A percentile compares a stretch with the other conserved stretches of the same genome.
Evolutionary conservation across 2,888 invertebrate genomes (phyloP).

Genomic region (Scaptodrosophila latifasciaeformis): DNA sequence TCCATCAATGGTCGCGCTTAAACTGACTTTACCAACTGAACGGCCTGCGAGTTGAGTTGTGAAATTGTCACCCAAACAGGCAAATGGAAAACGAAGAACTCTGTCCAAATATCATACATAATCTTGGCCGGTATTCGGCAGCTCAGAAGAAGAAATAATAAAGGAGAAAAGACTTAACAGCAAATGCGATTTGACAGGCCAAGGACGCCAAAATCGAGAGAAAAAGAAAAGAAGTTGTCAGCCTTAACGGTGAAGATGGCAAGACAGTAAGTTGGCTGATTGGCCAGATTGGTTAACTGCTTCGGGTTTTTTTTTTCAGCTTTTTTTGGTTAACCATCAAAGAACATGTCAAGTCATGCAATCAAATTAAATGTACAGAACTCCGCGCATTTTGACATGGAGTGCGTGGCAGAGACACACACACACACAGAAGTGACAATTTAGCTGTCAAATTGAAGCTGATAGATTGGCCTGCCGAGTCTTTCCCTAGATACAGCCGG

Average conservation of each 20-base stretch:
- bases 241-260: slow-evolving; percentile 18
- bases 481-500: too few species aligned
- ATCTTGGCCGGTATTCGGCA: not conserved
- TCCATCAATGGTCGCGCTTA: too few species aligned
- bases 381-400: slow-evolving; percentile 9
- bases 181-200: slow-evolving; percentile 9
- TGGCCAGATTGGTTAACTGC: too few species aligned
- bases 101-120: not conserved
- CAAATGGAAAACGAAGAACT: too few species aligned
- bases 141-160: too few species aligned
- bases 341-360: slow-evolving; percentile 43
- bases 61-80: too few species aligned
- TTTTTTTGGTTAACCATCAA: not conserved
- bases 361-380: slow-evolving; percentile 35
- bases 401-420: not conserved
- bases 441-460: not conserved
- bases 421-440: slow-evolving; percentile 9
- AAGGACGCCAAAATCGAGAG: too few species aligned
- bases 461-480: too few species aligned
- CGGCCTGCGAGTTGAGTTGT: too few species aligned
- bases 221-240: not conserved
- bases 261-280: not conserved
- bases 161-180: not conserved
- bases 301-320: not conserved
- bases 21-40: too few species aligned